These are phyloP conservation scores for Carollia perspicillata DNA, from an alignment of 2,113 vertebrate genomes.

Conservation along the genomic window DNA sequence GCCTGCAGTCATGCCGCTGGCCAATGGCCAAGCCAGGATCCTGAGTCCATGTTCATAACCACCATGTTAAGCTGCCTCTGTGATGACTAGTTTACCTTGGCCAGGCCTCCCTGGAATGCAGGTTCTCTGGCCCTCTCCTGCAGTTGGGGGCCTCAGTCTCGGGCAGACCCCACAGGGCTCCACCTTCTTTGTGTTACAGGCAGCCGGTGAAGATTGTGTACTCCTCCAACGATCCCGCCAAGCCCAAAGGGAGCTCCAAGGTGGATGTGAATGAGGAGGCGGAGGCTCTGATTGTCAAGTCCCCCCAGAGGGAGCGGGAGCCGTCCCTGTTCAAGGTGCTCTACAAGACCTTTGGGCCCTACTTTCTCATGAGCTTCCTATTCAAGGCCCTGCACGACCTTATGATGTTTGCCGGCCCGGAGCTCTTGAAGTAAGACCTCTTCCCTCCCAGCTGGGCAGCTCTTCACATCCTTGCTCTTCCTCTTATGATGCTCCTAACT, in stretches of 20 bases:
- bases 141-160: fast-evolving
- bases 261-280: conserved; percentile 85
- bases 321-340: conserved; percentile 92
- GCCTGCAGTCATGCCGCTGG: too few species aligned
- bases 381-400: conserved; percentile 95
- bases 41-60: fast-evolving
- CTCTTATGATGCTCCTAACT: fast-evolving
- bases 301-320: conserved; percentile 78
- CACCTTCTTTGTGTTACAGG: conserved; percentile 68
- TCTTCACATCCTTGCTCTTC: not conserved
- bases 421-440: conserved; percentile 89
- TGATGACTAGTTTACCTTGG: not conserved
- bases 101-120: fast-evolving
- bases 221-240: conserved; percentile 77
- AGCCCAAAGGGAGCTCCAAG: conserved; percentile 67
- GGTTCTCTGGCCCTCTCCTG: not conserved
- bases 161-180: fast-evolving
- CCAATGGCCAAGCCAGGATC: not conserved
- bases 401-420: conserved; percentile 94
- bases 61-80: fast-evolving
- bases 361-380: conserved; percentile 94
- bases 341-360: conserved; percentile 93
- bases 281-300: conserved; percentile 89
- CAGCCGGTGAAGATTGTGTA: conserved; percentile 80
- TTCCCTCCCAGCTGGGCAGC: not conserved